These are phyloP conservation scores for Rhimphoctona megacephalus DNA, from an alignment of 2,888 invertebrate species.

Conservation along the genomic window DNA sequence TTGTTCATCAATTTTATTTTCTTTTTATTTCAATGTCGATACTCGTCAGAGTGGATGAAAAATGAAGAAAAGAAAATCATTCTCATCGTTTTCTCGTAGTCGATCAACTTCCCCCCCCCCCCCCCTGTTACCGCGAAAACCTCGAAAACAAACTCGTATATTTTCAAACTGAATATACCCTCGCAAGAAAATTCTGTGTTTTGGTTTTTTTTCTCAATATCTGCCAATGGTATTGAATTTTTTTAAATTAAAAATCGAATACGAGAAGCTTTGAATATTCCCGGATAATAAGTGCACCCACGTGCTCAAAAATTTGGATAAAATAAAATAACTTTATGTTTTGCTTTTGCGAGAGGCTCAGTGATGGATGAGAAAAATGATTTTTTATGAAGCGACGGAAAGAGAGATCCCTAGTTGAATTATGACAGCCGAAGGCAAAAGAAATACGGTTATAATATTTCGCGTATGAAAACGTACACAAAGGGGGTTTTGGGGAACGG, in stretches of 20 bases:
- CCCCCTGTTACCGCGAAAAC: no score
- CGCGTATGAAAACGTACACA: conserved; percentile 67
- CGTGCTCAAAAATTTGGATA: background rate
- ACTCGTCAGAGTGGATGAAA: background rate
- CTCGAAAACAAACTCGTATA: background rate
- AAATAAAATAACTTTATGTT: background rate
- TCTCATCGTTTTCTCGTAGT: background rate
- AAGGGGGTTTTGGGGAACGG: conserved; percentile 31
- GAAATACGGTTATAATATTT: conserved; percentile 73
- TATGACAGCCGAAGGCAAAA: conserved; percentile 55
- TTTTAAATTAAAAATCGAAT: no score
- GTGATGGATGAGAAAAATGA: background rate
- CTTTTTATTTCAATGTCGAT: conserved; percentile 29
- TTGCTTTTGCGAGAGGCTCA: background rate
- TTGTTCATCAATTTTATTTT: conserved; percentile 33
- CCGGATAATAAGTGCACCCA: background rate
- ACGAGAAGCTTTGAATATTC: background rate
- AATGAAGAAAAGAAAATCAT: conserved; percentile 10
- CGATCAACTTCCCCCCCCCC: background rate
- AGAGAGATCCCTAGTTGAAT: conserved; percentile 51
- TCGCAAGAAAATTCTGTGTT: background rate
- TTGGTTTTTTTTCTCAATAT: background rate
- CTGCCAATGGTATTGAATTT: background rate
- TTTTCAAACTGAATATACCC: background rate
- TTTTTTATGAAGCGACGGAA: background rate